Conservation (phyloP, 2,113 vertebrate species). For the Bolborhynchus lineola region DNA sequence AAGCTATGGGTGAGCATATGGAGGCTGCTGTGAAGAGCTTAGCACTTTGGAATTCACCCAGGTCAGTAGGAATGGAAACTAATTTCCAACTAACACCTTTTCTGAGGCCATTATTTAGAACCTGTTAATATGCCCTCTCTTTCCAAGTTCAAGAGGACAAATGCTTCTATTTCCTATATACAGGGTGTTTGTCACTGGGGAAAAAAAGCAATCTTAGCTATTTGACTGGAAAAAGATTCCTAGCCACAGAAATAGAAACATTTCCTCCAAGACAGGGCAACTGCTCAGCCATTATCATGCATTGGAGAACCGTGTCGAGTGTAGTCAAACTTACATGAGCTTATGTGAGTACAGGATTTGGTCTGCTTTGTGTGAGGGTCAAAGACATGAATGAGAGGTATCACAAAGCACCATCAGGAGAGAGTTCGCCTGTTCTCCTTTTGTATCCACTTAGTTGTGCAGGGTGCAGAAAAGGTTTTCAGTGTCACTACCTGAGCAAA, state of each 20-base stretch:
- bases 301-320: background rate
- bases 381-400: background rate
- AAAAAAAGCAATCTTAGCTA: background rate
- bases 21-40: background rate
- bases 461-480: fast-evolving
- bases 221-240: background rate
- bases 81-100: background rate
- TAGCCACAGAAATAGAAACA: background rate
- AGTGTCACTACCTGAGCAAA: background rate
- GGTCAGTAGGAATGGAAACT: background rate
- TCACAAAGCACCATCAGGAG: background rate
- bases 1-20: background rate
- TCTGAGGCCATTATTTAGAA: background rate
- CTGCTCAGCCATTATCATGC: background rate
- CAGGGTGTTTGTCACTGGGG: background rate
- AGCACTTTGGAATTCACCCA: background rate
- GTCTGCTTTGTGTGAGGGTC: background rate
- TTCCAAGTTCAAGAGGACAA: background rate
- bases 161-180: background rate
- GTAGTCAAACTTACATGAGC: background rate
- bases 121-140: background rate
- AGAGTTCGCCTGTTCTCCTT: background rate
- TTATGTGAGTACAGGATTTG: background rate
- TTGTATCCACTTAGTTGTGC: background rate
- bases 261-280: background rate